Conservation (phyloP, 2,797 vertebrate species). For the Basileuterus tristriatus region DNA sequence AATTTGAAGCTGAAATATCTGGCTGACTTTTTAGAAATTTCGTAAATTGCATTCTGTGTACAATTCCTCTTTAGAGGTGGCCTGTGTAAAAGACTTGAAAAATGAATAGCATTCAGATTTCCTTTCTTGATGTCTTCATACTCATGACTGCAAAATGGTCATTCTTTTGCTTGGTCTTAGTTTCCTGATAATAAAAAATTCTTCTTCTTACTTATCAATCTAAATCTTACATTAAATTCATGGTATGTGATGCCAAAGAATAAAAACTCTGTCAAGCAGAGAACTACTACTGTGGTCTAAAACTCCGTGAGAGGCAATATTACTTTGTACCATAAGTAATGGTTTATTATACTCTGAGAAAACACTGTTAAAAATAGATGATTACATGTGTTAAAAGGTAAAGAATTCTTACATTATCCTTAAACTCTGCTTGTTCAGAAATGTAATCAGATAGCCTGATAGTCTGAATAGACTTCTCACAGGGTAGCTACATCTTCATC, state of each 20-base stretch:
- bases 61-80: neutral
- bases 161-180: neutral
- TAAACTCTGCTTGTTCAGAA: neutral
- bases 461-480: neutral
- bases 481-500: neutral
- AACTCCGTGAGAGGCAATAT: neutral
- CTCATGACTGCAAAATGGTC: neutral
- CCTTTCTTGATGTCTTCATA: neutral
- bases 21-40: neutral
- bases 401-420: neutral
- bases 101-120: neutral
- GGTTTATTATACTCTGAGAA: neutral
- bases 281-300: neutral
- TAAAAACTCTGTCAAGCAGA: neutral
- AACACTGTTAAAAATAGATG: neutral
- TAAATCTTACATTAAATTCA: neutral
- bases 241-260: neutral
- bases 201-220: constrained; percentile 35
- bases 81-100: neutral
- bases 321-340: neutral
- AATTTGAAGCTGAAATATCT: neutral
- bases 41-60: neutral
- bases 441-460: neutral
- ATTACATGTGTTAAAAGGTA: neutral
- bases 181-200: constrained; percentile 1